Conservation (phyloP, 2,797 vertebrate species). For the Darevskia mixta region DNA sequence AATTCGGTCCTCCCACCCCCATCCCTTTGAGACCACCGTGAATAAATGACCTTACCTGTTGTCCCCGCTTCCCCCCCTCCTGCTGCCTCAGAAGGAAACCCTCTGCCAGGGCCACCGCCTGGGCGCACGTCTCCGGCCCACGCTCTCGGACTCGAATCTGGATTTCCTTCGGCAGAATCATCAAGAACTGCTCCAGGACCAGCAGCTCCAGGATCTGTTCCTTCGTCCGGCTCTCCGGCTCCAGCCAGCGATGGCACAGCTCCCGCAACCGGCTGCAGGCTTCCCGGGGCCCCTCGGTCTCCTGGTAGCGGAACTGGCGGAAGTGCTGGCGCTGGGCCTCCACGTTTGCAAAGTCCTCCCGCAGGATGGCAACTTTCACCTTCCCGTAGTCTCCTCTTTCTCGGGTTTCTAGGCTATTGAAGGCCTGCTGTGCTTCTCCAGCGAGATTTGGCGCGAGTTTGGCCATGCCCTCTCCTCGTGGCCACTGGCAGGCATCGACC, state of each 20-base stretch:
- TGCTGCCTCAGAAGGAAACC: slow-evolving; percentile 25
- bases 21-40: neutral
- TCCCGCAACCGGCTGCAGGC: neutral
- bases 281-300: neutral
- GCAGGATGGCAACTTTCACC: neutral
- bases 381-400: neutral
- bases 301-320: slow-evolving; percentile 14
- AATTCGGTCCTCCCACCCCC: neutral
- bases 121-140: slow-evolving; percentile 20
- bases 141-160: slow-evolving; percentile 16
- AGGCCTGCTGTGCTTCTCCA: neutral
- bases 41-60: slow-evolving; percentile 12
- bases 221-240: slow-evolving; percentile 23
- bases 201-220: slow-evolving; percentile 33
- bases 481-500: slow-evolving; percentile 21
- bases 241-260: slow-evolving; percentile 11
- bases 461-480: neutral
- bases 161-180: slow-evolving; percentile 27
- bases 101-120: slow-evolving; percentile 26
- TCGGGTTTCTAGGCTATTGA: neutral
- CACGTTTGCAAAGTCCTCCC: neutral
- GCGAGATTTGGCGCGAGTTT: neutral
- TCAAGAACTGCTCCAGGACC: slow-evolving; percentile 34
- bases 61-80: neutral
- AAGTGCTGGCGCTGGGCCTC: slow-evolving; percentile 15